Evolutionary conservation across 2,797 vertebrate genomes (phyloP).

Genomic region (Sebastiscus tertius): DNA sequence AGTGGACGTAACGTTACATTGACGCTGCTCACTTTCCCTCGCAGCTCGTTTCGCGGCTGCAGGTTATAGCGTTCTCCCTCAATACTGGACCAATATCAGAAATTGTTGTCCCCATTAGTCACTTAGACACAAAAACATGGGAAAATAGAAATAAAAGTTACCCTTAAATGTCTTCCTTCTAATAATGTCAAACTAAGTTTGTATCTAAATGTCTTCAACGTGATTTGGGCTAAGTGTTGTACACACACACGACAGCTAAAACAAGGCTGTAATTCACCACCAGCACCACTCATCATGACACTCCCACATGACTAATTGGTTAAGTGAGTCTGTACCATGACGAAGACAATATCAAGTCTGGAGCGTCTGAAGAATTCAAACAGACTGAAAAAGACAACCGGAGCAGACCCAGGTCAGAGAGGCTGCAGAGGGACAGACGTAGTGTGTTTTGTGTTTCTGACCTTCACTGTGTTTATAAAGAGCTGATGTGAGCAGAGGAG

Average conservation of each 20-base stretch:
- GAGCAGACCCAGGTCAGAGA: constrained; percentile 34
- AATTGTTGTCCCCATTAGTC: no score
- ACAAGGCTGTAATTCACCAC: not conserved
- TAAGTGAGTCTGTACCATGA: not conserved
- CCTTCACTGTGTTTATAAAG: constrained; percentile 36
- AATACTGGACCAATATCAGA: no score
- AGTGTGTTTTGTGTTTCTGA: constrained; percentile 28
- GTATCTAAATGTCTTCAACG: not conserved
- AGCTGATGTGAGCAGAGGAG: constrained; percentile 24
- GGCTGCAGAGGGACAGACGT: not conserved
- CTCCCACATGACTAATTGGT: constrained; percentile 53
- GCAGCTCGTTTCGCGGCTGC: fast-evolving
- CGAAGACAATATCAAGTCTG: not conserved
- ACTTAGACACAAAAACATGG: no score
- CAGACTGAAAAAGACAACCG: not conserved
- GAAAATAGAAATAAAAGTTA: no score
- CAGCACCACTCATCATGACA: not conserved
- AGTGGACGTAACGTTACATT: no score
- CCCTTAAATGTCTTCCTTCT: not conserved
- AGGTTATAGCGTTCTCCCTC: no score
- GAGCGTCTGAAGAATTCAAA: not conserved
- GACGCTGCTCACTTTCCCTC: no score
- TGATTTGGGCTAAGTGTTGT: not conserved
- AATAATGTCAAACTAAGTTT: not conserved
- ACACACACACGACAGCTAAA: not conserved